Evolutionary conservation across 2,113 vertebrate genomes (phyloP).

Genomic region (Crotalus helleri): DNA sequence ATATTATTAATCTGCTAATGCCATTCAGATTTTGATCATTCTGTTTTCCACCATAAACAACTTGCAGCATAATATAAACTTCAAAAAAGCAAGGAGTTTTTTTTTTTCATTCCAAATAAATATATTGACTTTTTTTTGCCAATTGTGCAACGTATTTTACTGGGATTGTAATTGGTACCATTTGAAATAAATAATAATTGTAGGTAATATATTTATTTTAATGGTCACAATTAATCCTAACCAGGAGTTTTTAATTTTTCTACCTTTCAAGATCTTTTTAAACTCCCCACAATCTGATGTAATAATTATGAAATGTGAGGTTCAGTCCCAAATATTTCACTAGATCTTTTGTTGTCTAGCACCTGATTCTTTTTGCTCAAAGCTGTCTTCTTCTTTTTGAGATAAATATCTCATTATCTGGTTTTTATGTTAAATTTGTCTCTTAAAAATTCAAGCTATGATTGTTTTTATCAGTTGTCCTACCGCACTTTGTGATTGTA

Average conservation of each 20-base stretch:
- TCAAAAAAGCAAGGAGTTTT: too few relatives aligned
- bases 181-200: not conserved
- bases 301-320: not conserved
- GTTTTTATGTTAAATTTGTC: not conserved
- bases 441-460: not conserved
- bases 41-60: too few relatives aligned
- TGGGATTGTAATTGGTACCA: not conserved
- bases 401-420: not conserved
- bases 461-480: not conserved
- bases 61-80: too few relatives aligned
- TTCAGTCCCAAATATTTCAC: not conserved
- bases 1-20: too few relatives aligned
- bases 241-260: not conserved
- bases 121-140: too few relatives aligned
- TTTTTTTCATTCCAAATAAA: too few relatives aligned
- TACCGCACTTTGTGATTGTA: not conserved
- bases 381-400: not conserved
- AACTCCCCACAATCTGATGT: not conserved
- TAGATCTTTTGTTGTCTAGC: not conserved
- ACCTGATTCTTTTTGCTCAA: not conserved
- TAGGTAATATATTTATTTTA: not conserved
- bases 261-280: not conserved
- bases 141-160: not conserved
- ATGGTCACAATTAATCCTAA: not conserved
- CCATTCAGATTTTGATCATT: too few relatives aligned